These are phyloP conservation scores for Phylloscopus whistleri DNA, from an alignment of 2,113 vertebrate genomes.

Conservation along the genomic window DNA sequence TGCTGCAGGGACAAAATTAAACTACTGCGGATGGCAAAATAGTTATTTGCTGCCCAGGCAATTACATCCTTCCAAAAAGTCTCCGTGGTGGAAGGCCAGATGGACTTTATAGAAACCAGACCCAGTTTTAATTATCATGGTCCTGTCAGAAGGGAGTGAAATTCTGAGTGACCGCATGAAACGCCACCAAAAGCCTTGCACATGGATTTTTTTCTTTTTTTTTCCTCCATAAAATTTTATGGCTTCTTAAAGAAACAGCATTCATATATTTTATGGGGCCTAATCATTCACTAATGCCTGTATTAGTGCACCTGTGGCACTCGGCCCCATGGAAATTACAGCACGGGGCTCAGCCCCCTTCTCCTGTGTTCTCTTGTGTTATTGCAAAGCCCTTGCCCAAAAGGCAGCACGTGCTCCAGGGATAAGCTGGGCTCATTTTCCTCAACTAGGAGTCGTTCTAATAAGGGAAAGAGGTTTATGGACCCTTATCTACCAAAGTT, in stretches of 20 bases:
- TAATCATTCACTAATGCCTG: constrained; percentile 72
- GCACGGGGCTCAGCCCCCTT: background rate
- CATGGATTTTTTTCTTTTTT: constrained; percentile 25
- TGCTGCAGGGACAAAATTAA: constrained; percentile 62
- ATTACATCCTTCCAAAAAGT: constrained; percentile 52
- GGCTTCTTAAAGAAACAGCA: constrained; percentile 58
- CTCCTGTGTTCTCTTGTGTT: background rate
- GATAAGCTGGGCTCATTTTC: background rate
- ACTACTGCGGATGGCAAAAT: constrained; percentile 30
- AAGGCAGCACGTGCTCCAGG: background rate
- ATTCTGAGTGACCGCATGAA: constrained; percentile 65
- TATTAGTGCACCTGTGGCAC: constrained; percentile 76
- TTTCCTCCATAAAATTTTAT: constrained; percentile 59
- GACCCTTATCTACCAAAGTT: background rate
- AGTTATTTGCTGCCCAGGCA: constrained; percentile 53
- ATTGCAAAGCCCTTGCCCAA: constrained; percentile 15
- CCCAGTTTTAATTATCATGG: constrained; percentile 61
- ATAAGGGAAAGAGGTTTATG: constrained; percentile 27
- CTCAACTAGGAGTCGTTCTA: background rate
- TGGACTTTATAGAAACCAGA: constrained; percentile 71
- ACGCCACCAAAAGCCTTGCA: constrained; percentile 46
- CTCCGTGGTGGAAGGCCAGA: constrained; percentile 33
- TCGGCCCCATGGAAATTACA: constrained; percentile 58
- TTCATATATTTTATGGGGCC: constrained; percentile 56
- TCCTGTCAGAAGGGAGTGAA: constrained; percentile 64